These are phyloP conservation scores for Ophion obscuratus DNA, from an alignment of 2,888 invertebrate species.

Conservation along the genomic window DNA sequence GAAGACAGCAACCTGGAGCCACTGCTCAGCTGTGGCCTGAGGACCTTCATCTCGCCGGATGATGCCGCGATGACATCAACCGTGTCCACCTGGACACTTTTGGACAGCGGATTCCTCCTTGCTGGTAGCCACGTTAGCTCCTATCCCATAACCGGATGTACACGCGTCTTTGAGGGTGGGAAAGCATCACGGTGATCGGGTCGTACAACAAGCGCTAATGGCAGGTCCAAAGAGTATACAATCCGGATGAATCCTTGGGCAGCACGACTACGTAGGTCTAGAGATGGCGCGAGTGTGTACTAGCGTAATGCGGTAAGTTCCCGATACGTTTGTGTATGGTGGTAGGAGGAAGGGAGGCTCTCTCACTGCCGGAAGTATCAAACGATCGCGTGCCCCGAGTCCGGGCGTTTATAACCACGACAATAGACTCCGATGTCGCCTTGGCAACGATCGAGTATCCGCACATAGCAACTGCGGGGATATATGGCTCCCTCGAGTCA, in stretches of 20 bases:
- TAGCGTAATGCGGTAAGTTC: slow-evolving; percentile 35
- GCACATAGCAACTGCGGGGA: slow-evolving; percentile 34
- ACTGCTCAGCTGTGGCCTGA: too few species aligned
- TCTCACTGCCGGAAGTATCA: slow-evolving; percentile 59
- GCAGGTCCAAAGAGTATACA: slow-evolving; percentile 13
- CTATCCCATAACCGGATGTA: not conserved
- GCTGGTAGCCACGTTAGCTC: not conserved
- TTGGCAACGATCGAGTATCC: slow-evolving; percentile 60
- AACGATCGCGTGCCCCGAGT: slow-evolving; percentile 63
- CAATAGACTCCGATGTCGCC: slow-evolving; percentile 59
- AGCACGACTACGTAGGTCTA: slow-evolving; percentile 31
- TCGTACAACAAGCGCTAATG: not conserved
- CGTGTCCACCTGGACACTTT: not conserved
- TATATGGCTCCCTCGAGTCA: slow-evolving; percentile 25
- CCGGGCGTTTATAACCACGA: slow-evolving; percentile 57
- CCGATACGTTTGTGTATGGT: slow-evolving; percentile 20
- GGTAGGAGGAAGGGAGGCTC: slow-evolving; percentile 40
- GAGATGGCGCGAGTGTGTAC: not conserved
- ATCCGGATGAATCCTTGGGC: slow-evolving; percentile 26
- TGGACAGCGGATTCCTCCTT: not conserved
- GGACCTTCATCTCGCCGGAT: not conserved
- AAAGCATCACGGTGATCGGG: not conserved
- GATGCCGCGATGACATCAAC: not conserved
- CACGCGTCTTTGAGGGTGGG: not conserved
- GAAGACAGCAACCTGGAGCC: too few species aligned